Base-by-base conservation (phyloP, 2,888 invertebrate species). In the Pachydiplax longipennis region DNA sequence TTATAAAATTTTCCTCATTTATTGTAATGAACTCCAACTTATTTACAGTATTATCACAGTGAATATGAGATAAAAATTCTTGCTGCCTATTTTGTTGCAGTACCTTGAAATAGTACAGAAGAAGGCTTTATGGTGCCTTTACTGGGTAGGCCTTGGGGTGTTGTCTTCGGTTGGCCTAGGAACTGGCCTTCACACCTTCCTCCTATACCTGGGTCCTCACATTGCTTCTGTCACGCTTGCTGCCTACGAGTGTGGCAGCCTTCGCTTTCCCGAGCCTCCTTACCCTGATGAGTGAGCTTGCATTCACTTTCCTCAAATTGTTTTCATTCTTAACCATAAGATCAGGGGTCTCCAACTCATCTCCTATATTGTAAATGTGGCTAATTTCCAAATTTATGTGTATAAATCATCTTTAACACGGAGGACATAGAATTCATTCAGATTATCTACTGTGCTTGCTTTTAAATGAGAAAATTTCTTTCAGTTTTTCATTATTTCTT, bases 191-290 rank as follows among this genome's bases (percentile, higher is more conserved):
- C 99, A 99, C 94, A 99, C 99, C 91, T 99, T 99, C 95, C 96
- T 99, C 90, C 95, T 99, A 91, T 99, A 99, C 94, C 95, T 99
- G 93, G 99, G 99, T n/a, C 99, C 99, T 53, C 99, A 99, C 94
- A 99, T 99, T 95, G 99, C 99, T 91, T 96, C 98, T 91, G 99
- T 99, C 81, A 99, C 99, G 4, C 95, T 99, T 93, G 99, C 99
- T 25, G 99, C 99, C 0, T 99, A 99, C 94, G 99, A 99, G 94
- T 99, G 99, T 94, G 97, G 97, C 90, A 96, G 97, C 40, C 95
- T 99, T 61, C 96, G 99, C 94, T 99, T 99, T 94, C 99, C 99
- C 0, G 96, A 97, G 93, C 99, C 99, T 87, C 99, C 99, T 0
- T 99, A 99, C 95, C 99, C 99, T 37, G 98, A 98, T 93, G 98